Conservation (phyloP, 2,113 vertebrate species). For the Pica pica region DNA sequence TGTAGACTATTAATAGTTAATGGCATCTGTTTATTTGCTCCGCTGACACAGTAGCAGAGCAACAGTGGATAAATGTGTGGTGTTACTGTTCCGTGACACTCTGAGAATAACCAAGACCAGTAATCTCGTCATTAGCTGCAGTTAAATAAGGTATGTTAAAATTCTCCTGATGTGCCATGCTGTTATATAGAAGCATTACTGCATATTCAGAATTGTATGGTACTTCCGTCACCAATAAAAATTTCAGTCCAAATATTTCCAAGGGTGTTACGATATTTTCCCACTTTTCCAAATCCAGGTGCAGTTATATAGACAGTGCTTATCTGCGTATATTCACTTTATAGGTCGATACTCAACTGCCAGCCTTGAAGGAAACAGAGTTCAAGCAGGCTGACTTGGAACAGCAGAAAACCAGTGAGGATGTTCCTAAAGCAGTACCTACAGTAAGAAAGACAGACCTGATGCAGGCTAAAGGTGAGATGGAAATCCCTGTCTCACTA, state of each 20-base stretch:
- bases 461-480: slow-evolving; percentile 37
- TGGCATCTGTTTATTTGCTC: background rate
- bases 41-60: background rate
- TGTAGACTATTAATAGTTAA: background rate
- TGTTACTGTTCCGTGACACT: background rate
- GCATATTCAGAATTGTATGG: background rate
- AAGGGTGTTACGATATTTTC: background rate
- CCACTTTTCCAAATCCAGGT: background rate
- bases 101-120: background rate
- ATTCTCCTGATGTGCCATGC: background rate
- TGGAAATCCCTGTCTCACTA: background rate
- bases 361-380: background rate
- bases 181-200: background rate
- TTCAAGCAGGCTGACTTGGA: background rate
- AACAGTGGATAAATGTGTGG: background rate
- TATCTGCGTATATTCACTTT: background rate
- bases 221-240: background rate
- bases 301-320: background rate
- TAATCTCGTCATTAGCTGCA: background rate
- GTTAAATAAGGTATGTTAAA: background rate
- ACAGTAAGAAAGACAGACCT: background rate
- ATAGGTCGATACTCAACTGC: background rate
- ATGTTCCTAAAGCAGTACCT: background rate
- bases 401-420: background rate
- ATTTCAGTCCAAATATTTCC: background rate